These are phyloP conservation scores for Tetramorium bicarinatum DNA, from an alignment of 2,888 invertebrate genomes.

Conservation along the genomic window DNA sequence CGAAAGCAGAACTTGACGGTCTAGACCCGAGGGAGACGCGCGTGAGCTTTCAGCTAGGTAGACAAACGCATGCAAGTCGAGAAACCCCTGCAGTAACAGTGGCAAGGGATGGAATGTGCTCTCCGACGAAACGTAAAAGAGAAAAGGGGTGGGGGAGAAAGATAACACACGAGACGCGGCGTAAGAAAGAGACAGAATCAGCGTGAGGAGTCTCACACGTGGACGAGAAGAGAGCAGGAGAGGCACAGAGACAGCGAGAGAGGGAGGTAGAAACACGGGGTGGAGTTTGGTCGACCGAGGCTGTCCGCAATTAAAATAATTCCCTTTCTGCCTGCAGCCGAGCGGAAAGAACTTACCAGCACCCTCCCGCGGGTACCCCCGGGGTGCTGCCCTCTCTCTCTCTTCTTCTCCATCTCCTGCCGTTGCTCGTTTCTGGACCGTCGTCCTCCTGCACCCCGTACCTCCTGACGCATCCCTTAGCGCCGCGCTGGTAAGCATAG, in stretches of 20 bases:
- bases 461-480: slow-evolving; percentile 65
- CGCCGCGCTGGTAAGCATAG: slow-evolving; percentile 82
- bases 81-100: slow-evolving; percentile 48
- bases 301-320: slow-evolving; percentile 87
- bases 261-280: slow-evolving; percentile 67
- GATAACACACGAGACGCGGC: slow-evolving; percentile 57
- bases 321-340: slow-evolving; percentile 86
- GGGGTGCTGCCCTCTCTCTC: slow-evolving; percentile 71
- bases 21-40: slow-evolving; percentile 50
- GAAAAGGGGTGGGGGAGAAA: slow-evolving; percentile 51
- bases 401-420: slow-evolving; percentile 58
- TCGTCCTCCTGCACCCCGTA: slow-evolving; percentile 55
- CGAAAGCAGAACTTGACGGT: slow-evolving; percentile 28
- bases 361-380: slow-evolving; percentile 81
- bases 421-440: slow-evolving; percentile 40
- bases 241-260: too few species aligned
- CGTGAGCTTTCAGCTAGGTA: slow-evolving; percentile 67
- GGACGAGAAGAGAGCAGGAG: slow-evolving; percentile 54
- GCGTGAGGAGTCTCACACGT: slow-evolving; percentile 62
- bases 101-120: slow-evolving; percentile 73
- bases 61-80: slow-evolving; percentile 67
- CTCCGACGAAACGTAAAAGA: slow-evolving; percentile 69
- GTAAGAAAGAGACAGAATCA: slow-evolving; percentile 69
- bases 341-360: slow-evolving; percentile 86
- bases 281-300: slow-evolving; percentile 84